Conservation (phyloP, 2,113 vertebrate species). For the Taxidea taxus region DNA sequence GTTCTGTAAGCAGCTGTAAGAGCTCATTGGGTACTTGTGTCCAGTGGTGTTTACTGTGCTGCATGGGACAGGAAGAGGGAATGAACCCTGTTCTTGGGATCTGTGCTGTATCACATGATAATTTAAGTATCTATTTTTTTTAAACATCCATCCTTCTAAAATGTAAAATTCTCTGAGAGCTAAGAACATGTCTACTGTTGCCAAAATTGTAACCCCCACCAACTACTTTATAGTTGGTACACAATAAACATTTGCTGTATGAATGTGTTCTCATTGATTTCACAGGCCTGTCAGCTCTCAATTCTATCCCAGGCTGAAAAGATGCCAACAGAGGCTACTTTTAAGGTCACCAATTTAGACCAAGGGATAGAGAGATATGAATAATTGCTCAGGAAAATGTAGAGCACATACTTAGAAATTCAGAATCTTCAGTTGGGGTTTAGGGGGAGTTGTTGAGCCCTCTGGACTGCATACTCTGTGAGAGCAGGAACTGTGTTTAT, state of each 20-base stretch:
- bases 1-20: not conserved
- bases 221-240: not conserved
- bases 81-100: not conserved
- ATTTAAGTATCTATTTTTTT: not conserved
- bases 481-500: not conserved
- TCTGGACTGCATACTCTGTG: not conserved
- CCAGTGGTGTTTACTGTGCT: not conserved
- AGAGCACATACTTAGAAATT: not conserved
- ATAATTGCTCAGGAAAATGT: not conserved
- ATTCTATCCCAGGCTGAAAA: not conserved
- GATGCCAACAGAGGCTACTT: not conserved
- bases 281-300: not conserved
- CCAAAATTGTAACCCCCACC: not conserved
- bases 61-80: not conserved
- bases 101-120: not conserved
- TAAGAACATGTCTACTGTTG: not conserved
- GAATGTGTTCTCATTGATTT: not conserved
- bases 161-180: not conserved
- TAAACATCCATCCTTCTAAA: not conserved
- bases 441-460: not conserved
- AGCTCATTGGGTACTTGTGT: not conserved
- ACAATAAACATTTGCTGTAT: not conserved
- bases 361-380: not conserved
- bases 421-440: not conserved
- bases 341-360: not conserved